Evolutionary conservation across 1,140 invertebrate species (phyloP).

Genomic region (Cheumatopsyche charites): DNA sequence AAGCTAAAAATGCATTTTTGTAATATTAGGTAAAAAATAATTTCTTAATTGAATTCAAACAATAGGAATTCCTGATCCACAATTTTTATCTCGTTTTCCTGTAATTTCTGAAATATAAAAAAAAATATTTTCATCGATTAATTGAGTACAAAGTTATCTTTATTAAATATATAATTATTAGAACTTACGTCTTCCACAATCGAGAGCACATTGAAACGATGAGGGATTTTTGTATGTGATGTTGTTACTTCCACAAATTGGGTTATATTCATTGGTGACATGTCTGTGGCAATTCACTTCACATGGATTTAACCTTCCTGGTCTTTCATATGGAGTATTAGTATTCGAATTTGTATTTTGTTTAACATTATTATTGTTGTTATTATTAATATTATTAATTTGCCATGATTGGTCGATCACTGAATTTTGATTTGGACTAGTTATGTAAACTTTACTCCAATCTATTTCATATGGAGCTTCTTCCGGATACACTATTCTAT

Average conservation of each 20-base stretch:
- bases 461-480: too few species aligned
- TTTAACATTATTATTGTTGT: too few species aligned
- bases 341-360: not conserved
- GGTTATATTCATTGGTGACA: constrained; percentile 47
- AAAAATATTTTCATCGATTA: constrained; percentile 15
- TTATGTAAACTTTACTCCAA: too few species aligned
- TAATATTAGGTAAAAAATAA: too few species aligned
- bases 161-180: not conserved
- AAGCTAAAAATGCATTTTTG: too few species aligned
- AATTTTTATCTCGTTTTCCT: constrained; percentile 19
- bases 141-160: not conserved
- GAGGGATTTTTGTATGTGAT: constrained; percentile 49
- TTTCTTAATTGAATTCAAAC: constrained; percentile 12
- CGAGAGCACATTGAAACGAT: constrained; percentile 46
- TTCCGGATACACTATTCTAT: too few species aligned
- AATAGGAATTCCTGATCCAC: constrained; percentile 12
- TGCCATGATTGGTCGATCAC: too few species aligned
- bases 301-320: constrained; percentile 32
- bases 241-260: constrained; percentile 50
- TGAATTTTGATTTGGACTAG: too few species aligned
- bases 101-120: constrained; percentile 34
- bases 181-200: constrained; percentile 50
- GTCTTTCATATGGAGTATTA: not conserved
- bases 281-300: constrained; percentile 34
- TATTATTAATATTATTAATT: too few species aligned